Conservation (phyloP, 2,888 invertebrate species). For the Drosophila sordidula region DNA sequence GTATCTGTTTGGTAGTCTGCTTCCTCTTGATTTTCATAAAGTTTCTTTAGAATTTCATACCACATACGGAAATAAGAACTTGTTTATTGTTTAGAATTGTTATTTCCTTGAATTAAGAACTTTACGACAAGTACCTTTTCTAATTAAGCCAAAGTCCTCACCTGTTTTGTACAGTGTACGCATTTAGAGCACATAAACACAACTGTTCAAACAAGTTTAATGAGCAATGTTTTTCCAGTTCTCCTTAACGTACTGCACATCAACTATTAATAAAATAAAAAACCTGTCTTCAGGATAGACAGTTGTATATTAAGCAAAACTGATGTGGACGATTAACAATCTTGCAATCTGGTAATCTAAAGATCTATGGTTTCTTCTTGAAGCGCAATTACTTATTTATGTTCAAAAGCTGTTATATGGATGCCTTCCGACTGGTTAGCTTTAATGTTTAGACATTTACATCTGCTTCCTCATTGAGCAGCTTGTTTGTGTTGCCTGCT, state of each 20-base stretch:
- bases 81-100: not conserved
- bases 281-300: constrained; percentile 24
- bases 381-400: constrained; percentile 7
- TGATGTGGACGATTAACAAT: constrained; percentile 6
- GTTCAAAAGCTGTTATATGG: constrained; percentile 2
- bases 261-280: constrained; percentile 14
- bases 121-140: no score
- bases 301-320: constrained; percentile 2
- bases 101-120: not conserved
- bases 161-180: constrained; percentile 10
- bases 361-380: not conserved
- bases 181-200: constrained; percentile 5
- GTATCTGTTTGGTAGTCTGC: not conserved
- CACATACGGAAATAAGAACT: not conserved
- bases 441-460: not conserved
- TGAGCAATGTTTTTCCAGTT: constrained; percentile 21
- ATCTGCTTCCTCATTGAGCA: constrained; percentile 20
- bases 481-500: not conserved
- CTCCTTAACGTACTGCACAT: constrained; percentile 8
- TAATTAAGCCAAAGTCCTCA: not conserved
- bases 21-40: not conserved
- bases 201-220: constrained; percentile 39
- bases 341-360: not conserved
- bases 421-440: not conserved
- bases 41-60: not conserved